Percentiles rank a stretch among this genome's conserved stretches.
phyloP scores from a whole-genome alignment of 2,113 vertebrate genomes.

The Stictonetta naevosa region DNA sequence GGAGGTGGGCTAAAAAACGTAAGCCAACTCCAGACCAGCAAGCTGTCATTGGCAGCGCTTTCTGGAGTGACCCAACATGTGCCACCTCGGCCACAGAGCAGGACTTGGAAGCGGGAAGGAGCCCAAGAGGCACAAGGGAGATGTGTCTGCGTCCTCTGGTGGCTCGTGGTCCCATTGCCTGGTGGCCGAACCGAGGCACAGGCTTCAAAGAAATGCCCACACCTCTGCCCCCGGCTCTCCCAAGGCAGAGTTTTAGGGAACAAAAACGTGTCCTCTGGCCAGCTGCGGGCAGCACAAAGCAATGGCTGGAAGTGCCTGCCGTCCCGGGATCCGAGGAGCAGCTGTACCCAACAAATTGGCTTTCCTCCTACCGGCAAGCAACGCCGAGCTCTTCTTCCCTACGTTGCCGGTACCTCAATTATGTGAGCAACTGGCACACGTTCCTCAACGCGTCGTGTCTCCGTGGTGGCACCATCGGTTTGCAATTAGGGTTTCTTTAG shows the following conservation, averaged over 20 bases:
- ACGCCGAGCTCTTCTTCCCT: background rate
- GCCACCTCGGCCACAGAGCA: background rate
- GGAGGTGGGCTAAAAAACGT: background rate
- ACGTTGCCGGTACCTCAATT: background rate
- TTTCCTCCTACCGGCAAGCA: background rate
- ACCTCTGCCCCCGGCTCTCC: background rate
- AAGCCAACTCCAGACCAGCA: background rate
- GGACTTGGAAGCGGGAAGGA: background rate
- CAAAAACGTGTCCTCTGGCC: background rate
- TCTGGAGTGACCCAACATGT: too few relatives aligned
- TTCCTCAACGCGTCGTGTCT: background rate
- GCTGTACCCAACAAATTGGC: background rate
- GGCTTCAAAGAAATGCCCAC: background rate
- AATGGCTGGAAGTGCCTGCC: background rate
- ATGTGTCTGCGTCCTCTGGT: accelerated
- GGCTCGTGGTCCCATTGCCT: background rate
- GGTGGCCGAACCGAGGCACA: background rate
- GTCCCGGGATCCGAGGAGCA: background rate
- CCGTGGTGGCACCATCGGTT: background rate
- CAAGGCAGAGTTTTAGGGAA: background rate
- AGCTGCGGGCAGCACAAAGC: background rate
- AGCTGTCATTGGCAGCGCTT: background rate
- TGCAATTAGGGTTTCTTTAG: conserved; percentile 20
- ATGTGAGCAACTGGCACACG: background rate
- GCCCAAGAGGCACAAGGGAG: background rate